These are phyloP conservation scores for Torymus aiolomorphi DNA, from an alignment of 2,888 invertebrate genomes.

Conservation along the genomic window DNA sequence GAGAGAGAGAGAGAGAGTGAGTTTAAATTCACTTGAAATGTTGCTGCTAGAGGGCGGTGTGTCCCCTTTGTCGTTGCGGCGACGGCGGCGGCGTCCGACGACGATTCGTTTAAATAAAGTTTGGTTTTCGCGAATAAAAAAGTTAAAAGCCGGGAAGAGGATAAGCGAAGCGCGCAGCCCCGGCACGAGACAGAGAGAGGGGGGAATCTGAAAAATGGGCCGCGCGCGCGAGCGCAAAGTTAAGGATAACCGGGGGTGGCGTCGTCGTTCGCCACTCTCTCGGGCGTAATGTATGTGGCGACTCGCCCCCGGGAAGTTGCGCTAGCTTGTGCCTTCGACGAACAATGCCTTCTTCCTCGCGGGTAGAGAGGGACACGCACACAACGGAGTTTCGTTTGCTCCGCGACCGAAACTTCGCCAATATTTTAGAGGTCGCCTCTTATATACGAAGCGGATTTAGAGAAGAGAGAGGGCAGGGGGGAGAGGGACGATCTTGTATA, in stretches of 20 bases:
- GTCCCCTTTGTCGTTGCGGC: conserved; percentile 18
- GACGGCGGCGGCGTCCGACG: background rate
- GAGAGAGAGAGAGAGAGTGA: background rate
- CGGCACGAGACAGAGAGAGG: too few relatives aligned
- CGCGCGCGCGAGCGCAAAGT: conserved; percentile 57
- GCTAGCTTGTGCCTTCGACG: conserved; percentile 61
- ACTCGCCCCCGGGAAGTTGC: conserved; percentile 62
- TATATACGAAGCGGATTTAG: conserved; percentile 53
- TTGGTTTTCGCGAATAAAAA: conserved; percentile 39
- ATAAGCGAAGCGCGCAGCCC: conserved; percentile 11
- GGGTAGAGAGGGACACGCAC: too few relatives aligned
- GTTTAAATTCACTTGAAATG: conserved; percentile 51
- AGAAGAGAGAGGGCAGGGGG: conserved; percentile 1
- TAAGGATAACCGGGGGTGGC: conserved; percentile 61
- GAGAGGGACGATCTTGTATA: conserved; percentile 62
- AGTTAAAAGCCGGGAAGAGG: conserved; percentile 42
- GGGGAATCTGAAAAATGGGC: conserved; percentile 56
- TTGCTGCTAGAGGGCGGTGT: conserved; percentile 3
- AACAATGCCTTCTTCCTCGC: conserved; percentile 67
- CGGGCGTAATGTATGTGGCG: conserved; percentile 72
- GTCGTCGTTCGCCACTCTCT: conserved; percentile 61
- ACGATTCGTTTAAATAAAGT: conserved; percentile 53
- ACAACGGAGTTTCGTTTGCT: conserved; percentile 57
- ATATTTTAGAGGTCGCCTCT: conserved; percentile 70
- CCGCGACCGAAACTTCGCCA: conserved; percentile 60